These are phyloP conservation scores for Montifringilla adamsi DNA, from an alignment of 2,113 vertebrate genomes.

Conservation along the genomic window DNA sequence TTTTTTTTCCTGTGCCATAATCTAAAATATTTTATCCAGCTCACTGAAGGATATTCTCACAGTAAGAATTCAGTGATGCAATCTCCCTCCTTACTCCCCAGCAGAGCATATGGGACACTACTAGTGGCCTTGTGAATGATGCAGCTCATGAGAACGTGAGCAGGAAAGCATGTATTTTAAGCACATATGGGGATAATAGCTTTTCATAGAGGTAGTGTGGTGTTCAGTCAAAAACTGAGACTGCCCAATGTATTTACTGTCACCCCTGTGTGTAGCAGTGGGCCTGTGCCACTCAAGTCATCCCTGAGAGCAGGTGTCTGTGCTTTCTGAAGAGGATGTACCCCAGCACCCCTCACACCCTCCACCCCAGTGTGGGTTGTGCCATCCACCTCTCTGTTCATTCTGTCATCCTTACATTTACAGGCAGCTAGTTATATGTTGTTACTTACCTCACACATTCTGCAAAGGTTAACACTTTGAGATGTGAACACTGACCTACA, in stretches of 20 bases:
- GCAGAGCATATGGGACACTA: neutral
- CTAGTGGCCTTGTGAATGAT: neutral
- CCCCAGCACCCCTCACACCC: neutral
- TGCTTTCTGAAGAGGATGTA: neutral
- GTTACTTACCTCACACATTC: neutral
- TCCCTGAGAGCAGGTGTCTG: neutral
- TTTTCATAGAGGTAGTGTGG: neutral
- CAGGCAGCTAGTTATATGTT: neutral
- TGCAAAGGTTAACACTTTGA: neutral
- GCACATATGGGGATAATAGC: accelerated
- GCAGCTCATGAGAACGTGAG: neutral
- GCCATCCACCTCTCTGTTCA: neutral
- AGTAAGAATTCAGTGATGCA: neutral
- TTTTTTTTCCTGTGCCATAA: neutral
- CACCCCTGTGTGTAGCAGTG: neutral
- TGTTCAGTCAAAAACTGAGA: neutral
- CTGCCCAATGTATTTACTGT: neutral
- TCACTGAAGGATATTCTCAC: neutral
- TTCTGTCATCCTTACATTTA: neutral
- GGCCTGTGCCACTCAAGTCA: neutral
- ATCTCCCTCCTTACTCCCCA: neutral
- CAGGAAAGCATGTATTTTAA: neutral
- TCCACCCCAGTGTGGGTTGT: neutral
- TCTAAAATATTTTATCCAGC: neutral
- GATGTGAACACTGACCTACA: neutral